Evolutionary conservation across 2,888 invertebrate species (phyloP), one percentile per base, ranked within the genome.

Genomic region (Eulithis testata): DNA sequence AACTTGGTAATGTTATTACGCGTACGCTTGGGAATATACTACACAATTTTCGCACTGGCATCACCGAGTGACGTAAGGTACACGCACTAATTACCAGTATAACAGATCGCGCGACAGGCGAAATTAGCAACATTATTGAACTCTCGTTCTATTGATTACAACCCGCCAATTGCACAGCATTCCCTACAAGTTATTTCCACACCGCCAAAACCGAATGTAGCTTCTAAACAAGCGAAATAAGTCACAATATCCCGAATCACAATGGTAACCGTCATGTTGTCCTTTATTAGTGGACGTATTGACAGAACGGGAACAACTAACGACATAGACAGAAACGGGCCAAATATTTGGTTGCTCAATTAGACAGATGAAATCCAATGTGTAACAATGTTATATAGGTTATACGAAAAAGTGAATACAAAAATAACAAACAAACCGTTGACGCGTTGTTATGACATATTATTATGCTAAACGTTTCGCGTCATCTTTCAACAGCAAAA

Each of bases 301-400:
- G 90, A 90, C 89, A 87, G 84, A 84, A 85, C 81, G 78, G 83
- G 85, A 83, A 87, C 86, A 84, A 86, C 89, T 89, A 89, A 88
- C 88, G 86, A 84, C 86, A 82, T 80, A 73, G 82, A 82, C 85
- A 76, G 83, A 85, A 88, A 81, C 81, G 78, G 79, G 61, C 72
- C 88, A 89, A 91, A 91, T 89, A 89, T 90, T 89, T 87, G 85
- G 80, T 69, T 82, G 84, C 84, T 80, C 86, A 89, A 90, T 90
- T 89, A 89, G 86, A 88, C 85, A 88, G 88, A 89, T 85, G 85
- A 86, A 89, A 88, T 86, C 79, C 83, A 70, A 79, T 80, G 80
- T 77, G 74, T 75, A 79, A 82, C 68, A 76, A 78, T 53, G 75
- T 72, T 21, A 21, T 21, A 21, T 21, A 21, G 21, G 21, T 21